Percentiles rank a stretch among this genome's conserved stretches.
phyloP scores from a whole-genome alignment of 1,140 invertebrate genomes.

The Lepidurus arcticus region DNA sequence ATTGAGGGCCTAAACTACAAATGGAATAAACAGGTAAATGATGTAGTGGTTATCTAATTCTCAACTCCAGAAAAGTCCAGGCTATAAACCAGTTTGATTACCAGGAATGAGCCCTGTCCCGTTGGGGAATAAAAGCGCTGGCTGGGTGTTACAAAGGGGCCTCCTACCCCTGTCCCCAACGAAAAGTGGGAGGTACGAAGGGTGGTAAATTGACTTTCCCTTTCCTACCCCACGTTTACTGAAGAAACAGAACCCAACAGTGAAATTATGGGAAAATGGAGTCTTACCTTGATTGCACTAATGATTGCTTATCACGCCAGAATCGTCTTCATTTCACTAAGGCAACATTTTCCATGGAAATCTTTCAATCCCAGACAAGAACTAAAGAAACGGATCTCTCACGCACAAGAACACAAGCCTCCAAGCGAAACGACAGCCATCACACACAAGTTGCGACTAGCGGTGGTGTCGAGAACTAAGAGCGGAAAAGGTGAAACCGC shows the following conservation, averaged over 20 bases:
- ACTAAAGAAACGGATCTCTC: slow-evolving; percentile 6
- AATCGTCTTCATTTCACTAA: slow-evolving; percentile 22
- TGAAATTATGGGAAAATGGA: background rate
- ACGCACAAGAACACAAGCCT: slow-evolving; percentile 17
- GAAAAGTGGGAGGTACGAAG: background rate
- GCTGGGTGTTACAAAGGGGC: background rate
- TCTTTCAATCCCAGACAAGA: slow-evolving; percentile 4
- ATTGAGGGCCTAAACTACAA: no score
- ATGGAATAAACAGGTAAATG: no score
- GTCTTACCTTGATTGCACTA: background rate
- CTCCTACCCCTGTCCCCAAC: background rate
- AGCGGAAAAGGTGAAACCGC: background rate
- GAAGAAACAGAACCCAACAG: background rate
- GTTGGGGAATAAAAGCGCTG: slow-evolving; percentile 6
- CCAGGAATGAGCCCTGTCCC: background rate
- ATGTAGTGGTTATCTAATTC: background rate
- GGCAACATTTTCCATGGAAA: background rate
- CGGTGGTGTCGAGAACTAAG: background rate
- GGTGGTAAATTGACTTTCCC: background rate
- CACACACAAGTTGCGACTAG: slow-evolving; percentile 4
- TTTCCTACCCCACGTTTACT: background rate
- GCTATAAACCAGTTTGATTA: slow-evolving; percentile 4
- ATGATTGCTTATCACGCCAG: slow-evolving; percentile 13
- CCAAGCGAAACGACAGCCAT: slow-evolving; percentile 17
- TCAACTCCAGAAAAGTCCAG: background rate